These are phyloP conservation scores for Lagopus muta DNA, from an alignment of 2,113 vertebrate genomes.

Conservation along the genomic window DNA sequence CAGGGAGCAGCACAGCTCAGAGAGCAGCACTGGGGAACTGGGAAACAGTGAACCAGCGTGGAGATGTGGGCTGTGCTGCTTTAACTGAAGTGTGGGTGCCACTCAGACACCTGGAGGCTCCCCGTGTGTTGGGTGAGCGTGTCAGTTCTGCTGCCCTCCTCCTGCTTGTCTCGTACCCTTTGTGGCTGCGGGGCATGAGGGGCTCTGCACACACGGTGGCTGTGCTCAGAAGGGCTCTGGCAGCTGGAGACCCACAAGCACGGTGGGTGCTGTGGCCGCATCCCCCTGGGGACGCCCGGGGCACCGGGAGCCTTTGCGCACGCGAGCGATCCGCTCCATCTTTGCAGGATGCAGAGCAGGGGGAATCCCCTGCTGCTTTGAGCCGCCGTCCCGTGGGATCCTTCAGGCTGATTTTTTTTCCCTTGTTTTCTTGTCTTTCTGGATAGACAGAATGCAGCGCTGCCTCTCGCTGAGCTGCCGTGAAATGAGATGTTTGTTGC, in stretches of 20 bases:
- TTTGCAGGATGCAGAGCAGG: not conserved
- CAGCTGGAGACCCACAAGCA: rapidly evolving
- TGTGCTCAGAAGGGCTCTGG: not conserved
- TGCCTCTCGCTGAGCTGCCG: not conserved
- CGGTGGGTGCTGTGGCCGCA: not conserved
- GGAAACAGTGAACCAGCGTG: rapidly evolving
- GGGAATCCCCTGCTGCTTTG: not conserved
- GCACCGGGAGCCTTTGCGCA: not conserved
- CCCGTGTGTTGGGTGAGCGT: not conserved
- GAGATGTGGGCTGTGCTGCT: not conserved
- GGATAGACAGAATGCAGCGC: not conserved
- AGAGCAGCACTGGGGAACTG: not conserved
- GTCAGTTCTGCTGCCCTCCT: too few relatives aligned
- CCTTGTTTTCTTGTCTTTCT: not conserved
- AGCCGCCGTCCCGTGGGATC: not conserved
- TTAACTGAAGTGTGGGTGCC: not conserved
- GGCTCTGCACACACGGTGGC: not conserved
- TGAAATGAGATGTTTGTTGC: not conserved
- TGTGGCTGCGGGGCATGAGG: rapidly evolving
- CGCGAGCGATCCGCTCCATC: rapidly evolving
- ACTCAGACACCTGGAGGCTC: not conserved
- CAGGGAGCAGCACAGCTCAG: not conserved
- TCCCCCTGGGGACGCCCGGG: rapidly evolving
- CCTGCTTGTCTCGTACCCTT: not conserved
- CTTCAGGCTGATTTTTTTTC: not conserved